Percentiles rank a stretch among this genome's conserved stretches.
Conservation (phyloP, 1,140 invertebrate genomes). For the Drosophila sucinea region DNA sequence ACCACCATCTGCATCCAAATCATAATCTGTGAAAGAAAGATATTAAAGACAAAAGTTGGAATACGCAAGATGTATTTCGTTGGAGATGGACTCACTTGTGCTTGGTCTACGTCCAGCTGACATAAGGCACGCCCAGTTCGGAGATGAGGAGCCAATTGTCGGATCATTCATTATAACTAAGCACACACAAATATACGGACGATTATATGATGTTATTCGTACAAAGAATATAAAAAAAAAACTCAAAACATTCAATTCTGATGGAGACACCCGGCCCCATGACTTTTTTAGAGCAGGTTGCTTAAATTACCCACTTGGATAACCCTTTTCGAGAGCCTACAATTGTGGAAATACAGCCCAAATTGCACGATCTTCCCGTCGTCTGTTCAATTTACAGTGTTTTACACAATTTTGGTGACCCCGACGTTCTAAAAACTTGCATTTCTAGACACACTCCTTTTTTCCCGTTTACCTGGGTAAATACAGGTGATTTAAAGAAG, state of each 20-base stretch:
- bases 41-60: neutral
- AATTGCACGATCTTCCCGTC: too few relatives aligned
- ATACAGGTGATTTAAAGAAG: neutral
- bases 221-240: neutral
- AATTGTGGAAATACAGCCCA: too few relatives aligned
- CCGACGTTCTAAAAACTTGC: too few relatives aligned
- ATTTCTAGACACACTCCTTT: too few relatives aligned
- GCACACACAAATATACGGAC: neutral
- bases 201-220: neutral
- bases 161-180: conserved; percentile 37
- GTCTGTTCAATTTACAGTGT: too few relatives aligned
- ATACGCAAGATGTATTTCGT: neutral
- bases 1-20: neutral
- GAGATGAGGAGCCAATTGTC: conserved; percentile 45
- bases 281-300: too few relatives aligned
- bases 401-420: too few relatives aligned
- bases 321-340: too few relatives aligned
- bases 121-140: conserved; percentile 42
- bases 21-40: neutral
- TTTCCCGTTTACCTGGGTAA: too few relatives aligned
- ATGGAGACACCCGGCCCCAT: too few relatives aligned
- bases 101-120: neutral
- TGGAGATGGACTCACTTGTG: conserved; percentile 7
- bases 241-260: neutral
- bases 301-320: too few relatives aligned